Base-by-base conservation (phyloP, 92 coral and sea anemone species). In the Galaxea fascicularis region DNA sequence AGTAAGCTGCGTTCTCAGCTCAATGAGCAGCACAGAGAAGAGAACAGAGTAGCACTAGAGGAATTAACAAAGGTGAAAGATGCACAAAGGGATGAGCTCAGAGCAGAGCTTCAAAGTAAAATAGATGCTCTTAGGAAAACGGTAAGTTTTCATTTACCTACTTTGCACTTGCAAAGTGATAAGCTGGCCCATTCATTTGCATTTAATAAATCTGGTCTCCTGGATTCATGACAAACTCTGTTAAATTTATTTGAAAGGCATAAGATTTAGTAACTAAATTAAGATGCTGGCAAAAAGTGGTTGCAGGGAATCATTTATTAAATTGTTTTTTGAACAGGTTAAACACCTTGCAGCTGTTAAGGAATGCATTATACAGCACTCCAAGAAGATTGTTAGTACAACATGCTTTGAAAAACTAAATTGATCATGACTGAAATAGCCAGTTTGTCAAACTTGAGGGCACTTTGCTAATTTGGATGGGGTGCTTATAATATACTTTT, bases 11-110 rank as follows among this genome's bases (percentile, higher is more conserved):
- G 98, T 54, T 87, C 94, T 41, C 88, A 86, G 35, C 88, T 96
- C 46, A 87, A 92, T 85, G 90, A 90, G 22, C 95, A 94, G 65
- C 94, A 94, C 82, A 80, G 87, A 75, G 85, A 90, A 54, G 98
- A 93, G 77, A 91, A 86, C 65, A 82, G 83, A 69, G 92, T 89
- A 8, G 88, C 98, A 29, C 69, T 96, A 24, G 92, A 89, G 66
- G 91, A 94, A 45, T 78, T 96, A 12, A 86, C 91, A 52, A 77
- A 65, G 51, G 74, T 89, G 35, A 94, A 92, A 86, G 95, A 93
- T 52, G 57, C 82, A 9, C 96, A 96, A 65, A 90, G 85, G 68
- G 93, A 90, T 66, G 96, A 91, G 45, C 86, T 96, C 63, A 90
- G 87, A 75, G 86, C 46, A 67, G 94, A 94, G 25, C 78, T 95